Evolutionary conservation across 2,113 vertebrate species (phyloP).

Genomic region (Podarcis cretensis): DNA sequence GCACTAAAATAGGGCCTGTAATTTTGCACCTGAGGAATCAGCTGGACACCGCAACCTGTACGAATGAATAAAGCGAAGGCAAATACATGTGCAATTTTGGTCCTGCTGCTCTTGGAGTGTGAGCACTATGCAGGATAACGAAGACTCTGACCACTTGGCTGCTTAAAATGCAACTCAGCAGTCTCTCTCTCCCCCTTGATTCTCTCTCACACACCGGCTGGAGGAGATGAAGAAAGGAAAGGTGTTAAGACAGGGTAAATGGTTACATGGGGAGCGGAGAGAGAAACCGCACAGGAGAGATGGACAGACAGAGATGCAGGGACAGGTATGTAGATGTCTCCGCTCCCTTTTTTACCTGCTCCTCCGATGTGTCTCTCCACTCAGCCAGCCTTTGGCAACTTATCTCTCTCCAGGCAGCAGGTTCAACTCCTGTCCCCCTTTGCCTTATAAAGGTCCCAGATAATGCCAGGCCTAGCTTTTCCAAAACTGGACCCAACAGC

Average conservation of each 20-base stretch:
- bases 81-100: background rate
- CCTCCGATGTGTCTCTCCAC: background rate
- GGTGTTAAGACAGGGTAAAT: background rate
- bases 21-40: background rate
- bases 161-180: background rate
- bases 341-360: background rate
- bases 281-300: background rate
- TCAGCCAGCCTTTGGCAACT: background rate
- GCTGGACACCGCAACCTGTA: background rate
- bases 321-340: background rate
- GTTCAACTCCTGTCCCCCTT: background rate
- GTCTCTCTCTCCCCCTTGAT: background rate
- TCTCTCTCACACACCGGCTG: background rate
- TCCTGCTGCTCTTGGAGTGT: background rate
- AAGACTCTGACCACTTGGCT: background rate
- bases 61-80: background rate
- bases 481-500: constrained; percentile 19
- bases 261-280: background rate
- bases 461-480: background rate
- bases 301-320: background rate
- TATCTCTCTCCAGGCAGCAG: background rate
- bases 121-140: background rate
- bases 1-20: background rate
- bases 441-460: constrained; percentile 20
- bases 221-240: background rate